These are phyloP conservation scores for Hybognathus amarus DNA, from an alignment of 2,797 vertebrate species.

Conservation along the genomic window DNA sequence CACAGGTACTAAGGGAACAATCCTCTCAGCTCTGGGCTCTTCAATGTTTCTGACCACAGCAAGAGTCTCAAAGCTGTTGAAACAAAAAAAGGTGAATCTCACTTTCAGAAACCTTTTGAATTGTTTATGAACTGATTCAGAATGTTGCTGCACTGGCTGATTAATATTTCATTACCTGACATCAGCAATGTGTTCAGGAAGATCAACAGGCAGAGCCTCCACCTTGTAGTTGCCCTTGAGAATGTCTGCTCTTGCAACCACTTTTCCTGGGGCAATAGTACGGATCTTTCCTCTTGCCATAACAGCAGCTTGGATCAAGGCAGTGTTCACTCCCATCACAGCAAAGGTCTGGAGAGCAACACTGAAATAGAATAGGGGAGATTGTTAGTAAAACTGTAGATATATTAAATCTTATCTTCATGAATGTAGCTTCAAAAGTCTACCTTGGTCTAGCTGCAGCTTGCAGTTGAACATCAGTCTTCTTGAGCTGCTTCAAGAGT, in stretches of 20 bases:
- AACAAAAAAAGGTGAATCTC: constrained; percentile 1
- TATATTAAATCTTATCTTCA: neutral
- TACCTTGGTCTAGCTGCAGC: constrained; percentile 78
- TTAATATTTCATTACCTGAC: constrained; percentile 63
- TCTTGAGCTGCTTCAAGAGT: constrained; percentile 71
- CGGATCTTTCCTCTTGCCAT: constrained; percentile 70
- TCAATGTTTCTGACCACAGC: constrained; percentile 81
- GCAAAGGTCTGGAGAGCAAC: constrained; percentile 76
- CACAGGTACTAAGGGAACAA: constrained; percentile 74
- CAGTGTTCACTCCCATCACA: constrained; percentile 80
- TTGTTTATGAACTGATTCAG: neutral
- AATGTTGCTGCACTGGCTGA: neutral
- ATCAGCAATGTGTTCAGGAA: constrained; percentile 73
- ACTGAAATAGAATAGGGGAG: constrained; percentile 65
- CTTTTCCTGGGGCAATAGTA: constrained; percentile 69
- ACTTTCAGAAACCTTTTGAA: neutral
- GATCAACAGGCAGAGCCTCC: constrained; percentile 72
- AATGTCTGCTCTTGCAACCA: constrained; percentile 69
- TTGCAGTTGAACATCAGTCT: constrained; percentile 74
- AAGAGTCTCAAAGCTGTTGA: constrained; percentile 78
- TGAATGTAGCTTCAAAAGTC: neutral
- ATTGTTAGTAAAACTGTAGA: neutral
- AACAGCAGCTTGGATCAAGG: constrained; percentile 76
- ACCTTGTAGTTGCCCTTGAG: constrained; percentile 79
- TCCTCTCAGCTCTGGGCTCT: constrained; percentile 72